Base-by-base conservation (phyloP, 2,888 invertebrate species). In the Eupithecia inturbata region DNA sequence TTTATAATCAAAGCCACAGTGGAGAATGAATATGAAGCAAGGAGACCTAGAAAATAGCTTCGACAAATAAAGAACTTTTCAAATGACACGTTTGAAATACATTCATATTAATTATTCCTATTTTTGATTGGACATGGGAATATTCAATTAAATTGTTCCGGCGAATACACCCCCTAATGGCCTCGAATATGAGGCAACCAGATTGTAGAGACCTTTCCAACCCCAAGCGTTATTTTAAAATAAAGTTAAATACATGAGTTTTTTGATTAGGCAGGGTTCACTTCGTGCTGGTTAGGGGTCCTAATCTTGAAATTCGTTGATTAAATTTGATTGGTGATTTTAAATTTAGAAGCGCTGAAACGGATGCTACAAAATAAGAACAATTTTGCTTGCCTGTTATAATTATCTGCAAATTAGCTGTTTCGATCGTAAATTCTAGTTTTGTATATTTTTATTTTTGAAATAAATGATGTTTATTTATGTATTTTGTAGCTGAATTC, bases 121-220 rank as follows among this genome's bases (percentile, higher is more conserved):
- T 36, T 66, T 22, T 39, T 39, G 89, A 91, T 91, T 91, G 89
- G 88, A 88, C 87, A 86, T 82, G 82, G 81, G 87, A 83, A 87
- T 89, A 89, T 91, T 91, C 91, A 92, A 92, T 92, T 92, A 92
- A 92, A 92, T 88, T 88, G 87, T 92, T 91, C 89, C 91, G 81
- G 81, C 81, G 81, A 81, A 81, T 88, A 91, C 85, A 67, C 80
- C 78, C 82, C 82, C 83, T 92, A 92, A 92, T 91, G 88, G 87
- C 82, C 83, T 84, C 81, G 87, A 83, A 83, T 84, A 82, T 81
- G 82, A 85, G 77, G 78, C 80, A 82, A 82, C 83, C 87, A 82
- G 81, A 33, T 76, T 81, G 76, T 72, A 78, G 77, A 81, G 77
- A 77, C 71, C 78, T 53, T 64, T 70, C 69, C 45, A 4, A 63